Evolutionary conservation across 37 sponge, comb jelly and placozoan species (phyloP), one percentile per base, ranked within the genome.

Genomic region (Mnemiopsis leidyi): DNA sequence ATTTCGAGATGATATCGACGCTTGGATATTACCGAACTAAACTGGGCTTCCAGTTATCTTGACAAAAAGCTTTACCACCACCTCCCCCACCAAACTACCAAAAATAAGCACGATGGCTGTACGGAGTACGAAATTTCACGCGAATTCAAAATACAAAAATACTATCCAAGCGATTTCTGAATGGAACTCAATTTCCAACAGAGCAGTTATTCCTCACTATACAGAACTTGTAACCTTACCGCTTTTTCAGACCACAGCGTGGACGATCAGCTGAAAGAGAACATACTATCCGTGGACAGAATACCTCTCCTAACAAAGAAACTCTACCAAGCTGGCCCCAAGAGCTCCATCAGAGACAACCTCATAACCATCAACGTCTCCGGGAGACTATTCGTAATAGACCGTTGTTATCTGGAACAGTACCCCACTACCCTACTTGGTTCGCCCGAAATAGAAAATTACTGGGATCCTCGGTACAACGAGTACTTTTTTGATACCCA

Each of bases 401-500:
- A 69, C 73, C 9, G 73, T 16, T 69, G 73, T 20, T 69, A 69
- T 25, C 73, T 69, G 28, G 28, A 28, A 21, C 73, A 69, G 73
- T 69, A 69, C 29, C 73, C 73, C 1, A 69, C 73, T 3, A 69
- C 73, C 21, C 73, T 69, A 25, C n/a, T 69, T 16, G 73, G 73
- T 5, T 69, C 73, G 24, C 23, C 23, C 24, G 73, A 69, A 25
- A 69, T 69, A 23, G 73, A 69, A 25, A 69, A 69, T 3, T 69
- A 69, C n/a, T 69, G 73, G 73, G 73, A 69, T 25, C 29, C 73
- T 25, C 9, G 73, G 73, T 69, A 69, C 21, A 25, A 25, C 73
- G 73, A 69, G 73, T 69, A 69, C n/a, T 69, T 69, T 25, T 69
- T 69, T 25, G 73, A 69, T 20, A 69, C 73, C n/a, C 73, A 69